These are phyloP conservation scores for Gephyroberyx darwinii DNA, from an alignment of 2,797 vertebrate genomes.

Conservation along the genomic window DNA sequence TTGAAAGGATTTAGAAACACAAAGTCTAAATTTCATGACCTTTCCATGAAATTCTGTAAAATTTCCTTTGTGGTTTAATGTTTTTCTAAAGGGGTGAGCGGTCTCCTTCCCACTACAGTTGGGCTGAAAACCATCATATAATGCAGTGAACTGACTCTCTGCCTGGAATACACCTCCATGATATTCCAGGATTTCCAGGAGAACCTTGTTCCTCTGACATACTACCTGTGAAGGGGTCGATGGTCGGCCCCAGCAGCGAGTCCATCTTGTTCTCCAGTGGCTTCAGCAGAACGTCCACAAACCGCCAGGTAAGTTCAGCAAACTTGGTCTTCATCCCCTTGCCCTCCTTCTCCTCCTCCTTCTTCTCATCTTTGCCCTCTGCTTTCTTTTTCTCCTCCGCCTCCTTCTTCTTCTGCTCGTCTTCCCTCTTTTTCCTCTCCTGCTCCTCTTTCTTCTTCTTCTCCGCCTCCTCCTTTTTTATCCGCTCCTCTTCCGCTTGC, in stretches of 20 bases:
- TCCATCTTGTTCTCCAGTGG: constrained; percentile 76
- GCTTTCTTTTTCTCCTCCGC: constrained; percentile 77
- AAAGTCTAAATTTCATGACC: too few relatives aligned
- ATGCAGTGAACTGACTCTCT: too few relatives aligned
- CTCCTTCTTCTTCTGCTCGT: constrained; percentile 61
- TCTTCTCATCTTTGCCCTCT: constrained; percentile 50
- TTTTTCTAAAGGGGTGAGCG: too few relatives aligned
- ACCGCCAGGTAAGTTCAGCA: constrained; percentile 4
- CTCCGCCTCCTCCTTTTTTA: constrained; percentile 76
- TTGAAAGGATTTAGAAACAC: too few relatives aligned
- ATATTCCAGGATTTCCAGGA: too few relatives aligned
- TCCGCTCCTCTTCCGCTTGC: constrained; percentile 71
- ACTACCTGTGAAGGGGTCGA: constrained; percentile 79
- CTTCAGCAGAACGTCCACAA: constrained; percentile 66
- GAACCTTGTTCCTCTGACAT: too few relatives aligned
- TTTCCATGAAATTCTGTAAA: too few relatives aligned
- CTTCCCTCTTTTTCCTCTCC: constrained; percentile 42
- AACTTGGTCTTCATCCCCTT: constrained; percentile 16
- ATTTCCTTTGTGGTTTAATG: too few relatives aligned
- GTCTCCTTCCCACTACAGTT: too few relatives aligned
- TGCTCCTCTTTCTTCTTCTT: constrained; percentile 65
- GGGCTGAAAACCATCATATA: too few relatives aligned
- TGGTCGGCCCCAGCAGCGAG: constrained; percentile 64
- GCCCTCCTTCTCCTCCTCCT: constrained; percentile 33
- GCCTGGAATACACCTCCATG: too few relatives aligned